phyloP scores from a whole-genome alignment of 2,888 invertebrate species.

The Laspeyria flexula region DNA sequence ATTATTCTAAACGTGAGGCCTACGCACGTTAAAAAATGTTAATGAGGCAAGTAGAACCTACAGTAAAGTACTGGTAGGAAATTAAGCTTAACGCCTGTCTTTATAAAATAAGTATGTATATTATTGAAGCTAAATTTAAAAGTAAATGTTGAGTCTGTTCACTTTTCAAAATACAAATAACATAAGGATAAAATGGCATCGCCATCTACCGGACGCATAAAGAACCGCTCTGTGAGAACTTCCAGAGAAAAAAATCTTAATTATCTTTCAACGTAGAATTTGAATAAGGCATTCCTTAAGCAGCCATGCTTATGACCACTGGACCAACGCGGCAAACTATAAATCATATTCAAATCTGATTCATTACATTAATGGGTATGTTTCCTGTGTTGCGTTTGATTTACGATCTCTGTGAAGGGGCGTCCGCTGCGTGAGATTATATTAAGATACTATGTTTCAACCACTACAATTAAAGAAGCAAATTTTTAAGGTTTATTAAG shows the following conservation, averaged over 20 bases:
- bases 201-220: background rate
- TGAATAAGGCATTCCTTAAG: background rate
- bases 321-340: background rate
- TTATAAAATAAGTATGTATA: too few species aligned
- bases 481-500: conserved; percentile 38
- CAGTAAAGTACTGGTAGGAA: too few species aligned
- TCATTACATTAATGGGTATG: conserved; percentile 4
- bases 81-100: too few species aligned
- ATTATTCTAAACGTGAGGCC: too few species aligned
- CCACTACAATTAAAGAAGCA: conserved; percentile 10
- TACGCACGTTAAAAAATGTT: too few species aligned
- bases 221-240: too few species aligned
- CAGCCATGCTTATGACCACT: background rate
- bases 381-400: conserved; percentile 13
- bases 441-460: conserved; percentile 19
- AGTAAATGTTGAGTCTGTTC: too few species aligned
- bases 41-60: too few species aligned
- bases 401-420: background rate
- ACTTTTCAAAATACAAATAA: too few species aligned
- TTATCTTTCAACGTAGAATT: background rate
- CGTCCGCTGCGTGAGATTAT: conserved; percentile 9
- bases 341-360: conserved; percentile 10
- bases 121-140: too few species aligned
- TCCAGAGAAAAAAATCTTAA: background rate
- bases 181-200: too few species aligned